phyloP scores from a whole-genome alignment of 2,113 vertebrate genomes.

The Sarotherodon lohbergeri region DNA sequence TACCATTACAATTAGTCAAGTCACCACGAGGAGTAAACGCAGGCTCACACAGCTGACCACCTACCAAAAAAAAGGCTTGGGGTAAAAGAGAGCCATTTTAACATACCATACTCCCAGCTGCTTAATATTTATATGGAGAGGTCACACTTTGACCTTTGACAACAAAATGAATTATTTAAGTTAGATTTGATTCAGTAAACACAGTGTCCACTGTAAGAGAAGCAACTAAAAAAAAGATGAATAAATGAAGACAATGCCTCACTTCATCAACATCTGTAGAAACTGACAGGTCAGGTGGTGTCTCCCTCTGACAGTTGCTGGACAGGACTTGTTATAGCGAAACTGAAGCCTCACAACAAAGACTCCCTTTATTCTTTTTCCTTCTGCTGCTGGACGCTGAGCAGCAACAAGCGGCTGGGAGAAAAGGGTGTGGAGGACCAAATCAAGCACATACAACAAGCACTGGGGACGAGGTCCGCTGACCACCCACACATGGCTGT shows the following conservation, averaged over 20 bases:
- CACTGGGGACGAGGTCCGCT: constrained; percentile 31
- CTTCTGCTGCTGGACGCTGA: constrained; percentile 33
- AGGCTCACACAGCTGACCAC: constrained; percentile 36
- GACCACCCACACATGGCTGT: constrained; percentile 54
- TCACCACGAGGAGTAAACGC: constrained; percentile 41
- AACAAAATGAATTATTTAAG: constrained; percentile 1
- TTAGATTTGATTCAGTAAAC: background rate
- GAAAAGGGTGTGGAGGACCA: constrained; percentile 49
- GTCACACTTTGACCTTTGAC: constrained; percentile 11
- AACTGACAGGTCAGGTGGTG: constrained; percentile 40
- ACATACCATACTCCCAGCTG: constrained; percentile 18
- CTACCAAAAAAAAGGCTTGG: constrained; percentile 15
- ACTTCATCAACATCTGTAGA: constrained; percentile 46
- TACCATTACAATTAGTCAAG: constrained; percentile 50
- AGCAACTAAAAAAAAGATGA: background rate
- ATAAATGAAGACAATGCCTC: constrained; percentile 31
- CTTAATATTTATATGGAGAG: constrained; percentile 31
- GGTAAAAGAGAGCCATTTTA: constrained; percentile 4
- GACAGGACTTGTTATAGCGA: constrained; percentile 1
- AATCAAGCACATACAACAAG: constrained; percentile 15
- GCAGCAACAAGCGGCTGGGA: constrained; percentile 22
- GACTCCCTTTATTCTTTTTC: constrained; percentile 46
- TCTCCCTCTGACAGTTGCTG: constrained; percentile 18
- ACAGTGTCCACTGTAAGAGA: background rate
- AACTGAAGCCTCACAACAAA: constrained; percentile 45